Percentiles rank a stretch among this genome's conserved stretches.
phyloP scores from a whole-genome alignment of 1,140 invertebrate species.

The Drosophila kurseongensis region DNA sequence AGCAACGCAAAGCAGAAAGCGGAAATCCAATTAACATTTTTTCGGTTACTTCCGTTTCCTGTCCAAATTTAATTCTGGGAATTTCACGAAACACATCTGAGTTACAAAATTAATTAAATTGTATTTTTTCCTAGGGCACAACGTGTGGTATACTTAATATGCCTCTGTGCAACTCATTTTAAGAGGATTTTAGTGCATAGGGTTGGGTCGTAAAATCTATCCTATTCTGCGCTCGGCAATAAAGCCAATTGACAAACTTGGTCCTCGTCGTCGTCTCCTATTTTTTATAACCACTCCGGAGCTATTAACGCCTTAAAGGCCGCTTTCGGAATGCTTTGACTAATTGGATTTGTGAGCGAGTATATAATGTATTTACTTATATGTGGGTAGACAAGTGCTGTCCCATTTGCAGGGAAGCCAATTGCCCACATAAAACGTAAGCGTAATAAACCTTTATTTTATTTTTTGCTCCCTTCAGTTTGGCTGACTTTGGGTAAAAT shows the following conservation, averaged over 20 bases:
- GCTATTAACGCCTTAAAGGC: slow-evolving; percentile 54
- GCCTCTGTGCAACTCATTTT: slow-evolving; percentile 46
- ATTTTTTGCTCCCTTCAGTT: slow-evolving; percentile 1
- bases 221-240: not conserved
- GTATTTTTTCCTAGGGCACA: slow-evolving; percentile 36
- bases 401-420: slow-evolving; percentile 25
- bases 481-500: slow-evolving; percentile 21
- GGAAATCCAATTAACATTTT: slow-evolving; percentile 80
- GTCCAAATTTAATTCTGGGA: slow-evolving; percentile 35
- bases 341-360: slow-evolving; percentile 69
- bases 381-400: slow-evolving; percentile 36
- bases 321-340: slow-evolving; percentile 36
- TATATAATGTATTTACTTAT: slow-evolving; percentile 17
- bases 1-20: slow-evolving; percentile 32
- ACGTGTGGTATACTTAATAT: slow-evolving; percentile 75
- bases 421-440: slow-evolving; percentile 66
- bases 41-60: slow-evolving; percentile 50
- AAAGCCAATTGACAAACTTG: slow-evolving; percentile 54
- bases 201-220: slow-evolving; percentile 52
- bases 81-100: slow-evolving; percentile 18
- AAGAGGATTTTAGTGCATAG: slow-evolving; percentile 63
- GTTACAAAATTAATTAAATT: slow-evolving; percentile 39
- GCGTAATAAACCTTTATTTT: slow-evolving; percentile 65
- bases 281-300: slow-evolving; percentile 58
- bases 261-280: slow-evolving; percentile 38